Conservation (phyloP, 2,113 vertebrate genomes). For the Gadus macrocephalus region DNA sequence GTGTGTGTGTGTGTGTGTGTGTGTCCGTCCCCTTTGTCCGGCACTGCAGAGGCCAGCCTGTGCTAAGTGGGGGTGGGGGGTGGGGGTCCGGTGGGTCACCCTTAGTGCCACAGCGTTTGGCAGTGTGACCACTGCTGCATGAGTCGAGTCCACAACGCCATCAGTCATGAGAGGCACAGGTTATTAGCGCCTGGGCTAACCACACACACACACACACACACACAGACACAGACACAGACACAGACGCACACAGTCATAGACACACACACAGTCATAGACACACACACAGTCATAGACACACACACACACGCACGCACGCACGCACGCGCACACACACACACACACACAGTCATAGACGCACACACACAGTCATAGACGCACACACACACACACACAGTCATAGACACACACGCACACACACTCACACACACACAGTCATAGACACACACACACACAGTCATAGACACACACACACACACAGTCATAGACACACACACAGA, state of each 20-base stretch:
- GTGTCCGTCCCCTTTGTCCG: constrained; percentile 44
- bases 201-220: background rate
- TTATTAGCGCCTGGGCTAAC: constrained; percentile 58
- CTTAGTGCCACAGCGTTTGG: constrained; percentile 54
- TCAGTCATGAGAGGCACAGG: constrained; percentile 62
- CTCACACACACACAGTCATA: constrained; percentile 8
- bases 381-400: background rate
- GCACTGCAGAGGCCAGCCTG: constrained; percentile 38
- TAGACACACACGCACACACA: constrained; percentile 15
- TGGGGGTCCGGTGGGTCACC: constrained; percentile 60
- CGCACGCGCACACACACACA: background rate
- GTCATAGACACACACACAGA: constrained; percentile 7
- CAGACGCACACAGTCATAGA: constrained; percentile 16
- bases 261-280: constrained; percentile 16
- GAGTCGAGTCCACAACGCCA: constrained; percentile 65
- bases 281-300: constrained; percentile 18
- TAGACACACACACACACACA: constrained; percentile 9
- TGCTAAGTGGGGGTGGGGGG: constrained; percentile 40
- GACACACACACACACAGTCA: constrained; percentile 2
- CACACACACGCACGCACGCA: constrained; percentile 21
- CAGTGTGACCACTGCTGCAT: constrained; percentile 59
- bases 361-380: background rate
- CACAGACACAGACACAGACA: constrained; percentile 1
- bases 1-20: constrained; percentile 12
- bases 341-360: no score